Evolutionary conservation across 2,888 invertebrate species (phyloP).

Genomic region (Sabatieria punctata): DNA sequence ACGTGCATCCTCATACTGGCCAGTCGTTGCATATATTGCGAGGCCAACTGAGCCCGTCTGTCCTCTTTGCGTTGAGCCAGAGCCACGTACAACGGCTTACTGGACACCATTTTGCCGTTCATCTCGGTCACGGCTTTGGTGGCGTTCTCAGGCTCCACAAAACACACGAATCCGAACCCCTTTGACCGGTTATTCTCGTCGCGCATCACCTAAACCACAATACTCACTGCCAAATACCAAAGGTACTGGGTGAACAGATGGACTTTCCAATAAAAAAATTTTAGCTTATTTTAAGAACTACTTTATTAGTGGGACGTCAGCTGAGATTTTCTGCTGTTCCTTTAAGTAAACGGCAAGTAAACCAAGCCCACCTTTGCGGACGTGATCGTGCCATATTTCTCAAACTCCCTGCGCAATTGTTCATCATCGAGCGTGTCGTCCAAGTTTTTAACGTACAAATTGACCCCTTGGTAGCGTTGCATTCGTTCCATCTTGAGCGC

Average conservation of each 20-base stretch:
- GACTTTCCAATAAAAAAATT: constrained; percentile 7
- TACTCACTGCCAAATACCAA: too few relatives aligned
- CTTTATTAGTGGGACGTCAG: too few relatives aligned
- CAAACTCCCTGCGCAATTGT: constrained; percentile 79
- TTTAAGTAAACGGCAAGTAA: background rate
- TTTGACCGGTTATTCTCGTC: constrained; percentile 54
- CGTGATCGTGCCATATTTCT: constrained; percentile 87
- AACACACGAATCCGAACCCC: constrained; percentile 98
- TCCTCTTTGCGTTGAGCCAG: constrained; percentile 97
- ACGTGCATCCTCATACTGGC: constrained; percentile 62
- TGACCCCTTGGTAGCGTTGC: constrained; percentile 66
- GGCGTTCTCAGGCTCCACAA: constrained; percentile 89
- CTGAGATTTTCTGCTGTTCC: background rate
- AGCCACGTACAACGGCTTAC: constrained; percentile 94
- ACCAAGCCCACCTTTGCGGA: constrained; percentile 66
- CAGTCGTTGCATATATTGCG: constrained; percentile 95
- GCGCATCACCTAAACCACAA: constrained; percentile 57
- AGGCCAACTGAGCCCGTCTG: constrained; percentile 88
- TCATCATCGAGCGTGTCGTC: constrained; percentile 97
- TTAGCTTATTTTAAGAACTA: too few relatives aligned
- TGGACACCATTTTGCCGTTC: constrained; percentile 66
- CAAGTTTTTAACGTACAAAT: constrained; percentile 94
- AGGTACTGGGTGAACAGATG: too few relatives aligned
- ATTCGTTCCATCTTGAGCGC: constrained; percentile 78
- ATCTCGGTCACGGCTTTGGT: constrained; percentile 98